Evolutionary conservation across 2,888 invertebrate species (phyloP).

Genomic region (Dynastes grantii): DNA sequence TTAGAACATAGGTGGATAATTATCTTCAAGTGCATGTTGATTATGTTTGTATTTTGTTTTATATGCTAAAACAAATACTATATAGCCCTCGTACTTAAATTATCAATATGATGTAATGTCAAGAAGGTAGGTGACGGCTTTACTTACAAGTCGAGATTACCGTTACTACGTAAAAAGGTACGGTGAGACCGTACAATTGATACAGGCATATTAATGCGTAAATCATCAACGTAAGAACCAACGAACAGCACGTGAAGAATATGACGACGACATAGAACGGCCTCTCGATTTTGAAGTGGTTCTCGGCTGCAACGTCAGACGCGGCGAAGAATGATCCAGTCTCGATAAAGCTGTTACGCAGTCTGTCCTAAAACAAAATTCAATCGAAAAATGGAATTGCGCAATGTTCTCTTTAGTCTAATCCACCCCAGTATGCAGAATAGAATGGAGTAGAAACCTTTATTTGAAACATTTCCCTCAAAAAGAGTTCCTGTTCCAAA

Average conservation of each 20-base stretch:
- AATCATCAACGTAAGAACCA: neutral
- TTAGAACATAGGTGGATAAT: too few relatives aligned
- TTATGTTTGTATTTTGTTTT: too few relatives aligned
- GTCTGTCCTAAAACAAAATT: conserved; percentile 59
- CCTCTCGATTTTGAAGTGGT: conserved; percentile 60
- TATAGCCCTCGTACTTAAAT: too few relatives aligned
- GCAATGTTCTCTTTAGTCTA: neutral
- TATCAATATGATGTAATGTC: too few relatives aligned
- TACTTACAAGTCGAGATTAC: conserved; percentile 36
- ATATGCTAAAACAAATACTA: too few relatives aligned
- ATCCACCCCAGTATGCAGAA: neutral
- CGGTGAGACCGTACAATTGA: neutral
- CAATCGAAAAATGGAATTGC: conserved; percentile 41
- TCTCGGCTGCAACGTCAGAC: conserved; percentile 60
- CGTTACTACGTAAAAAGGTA: conserved; percentile 8
- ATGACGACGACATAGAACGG: conserved; percentile 38
- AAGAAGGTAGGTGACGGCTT: too few relatives aligned
- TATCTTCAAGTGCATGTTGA: too few relatives aligned
- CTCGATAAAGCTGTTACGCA: conserved; percentile 64
- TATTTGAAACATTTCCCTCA: conserved; percentile 83
- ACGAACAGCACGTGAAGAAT: conserved; percentile 5
- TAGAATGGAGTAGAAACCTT: conserved; percentile 74
- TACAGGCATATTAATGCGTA: conserved; percentile 15
- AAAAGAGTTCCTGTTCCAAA: conserved; percentile 81
- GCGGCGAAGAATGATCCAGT: conserved; percentile 66